Conservation (phyloP, 2,113 vertebrate species). For the Cochlearius cochlearius region DNA sequence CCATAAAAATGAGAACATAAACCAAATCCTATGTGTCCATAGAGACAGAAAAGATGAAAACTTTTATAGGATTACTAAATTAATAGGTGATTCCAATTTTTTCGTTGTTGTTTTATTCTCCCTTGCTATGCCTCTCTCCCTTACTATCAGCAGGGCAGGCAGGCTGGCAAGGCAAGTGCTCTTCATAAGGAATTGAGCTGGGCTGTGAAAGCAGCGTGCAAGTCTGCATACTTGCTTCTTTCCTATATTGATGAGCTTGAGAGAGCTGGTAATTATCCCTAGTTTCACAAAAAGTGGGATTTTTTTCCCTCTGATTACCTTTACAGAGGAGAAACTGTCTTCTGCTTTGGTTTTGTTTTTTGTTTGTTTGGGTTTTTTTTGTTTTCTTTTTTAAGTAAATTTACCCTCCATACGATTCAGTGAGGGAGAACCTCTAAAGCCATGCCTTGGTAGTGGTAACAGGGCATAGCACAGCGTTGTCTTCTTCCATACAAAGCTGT, state of each 20-base stretch:
- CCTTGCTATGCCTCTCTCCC: background rate
- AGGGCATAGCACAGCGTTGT: background rate
- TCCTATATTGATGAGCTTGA: background rate
- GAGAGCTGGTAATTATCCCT: background rate
- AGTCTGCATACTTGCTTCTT: background rate
- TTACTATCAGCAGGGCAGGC: background rate
- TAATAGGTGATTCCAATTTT: background rate
- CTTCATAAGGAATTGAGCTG: background rate
- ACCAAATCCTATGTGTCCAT: background rate
- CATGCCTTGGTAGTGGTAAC: background rate
- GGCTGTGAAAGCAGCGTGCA: fast-evolving
- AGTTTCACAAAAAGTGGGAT: background rate
- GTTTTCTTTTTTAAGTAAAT: background rate
- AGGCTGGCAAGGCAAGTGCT: background rate
- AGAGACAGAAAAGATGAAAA: background rate
- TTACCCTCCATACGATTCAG: fast-evolving
- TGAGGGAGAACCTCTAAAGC: background rate
- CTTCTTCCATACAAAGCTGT: background rate
- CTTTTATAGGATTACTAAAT: background rate
- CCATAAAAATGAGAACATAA: background rate
- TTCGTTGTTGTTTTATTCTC: background rate
- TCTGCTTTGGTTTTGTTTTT: background rate
- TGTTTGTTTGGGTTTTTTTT: too few relatives aligned
- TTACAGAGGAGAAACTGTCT: background rate
- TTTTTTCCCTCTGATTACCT: background rate